Conservation (phyloP, 2,113 vertebrate species). For the Riparia riparia region DNA sequence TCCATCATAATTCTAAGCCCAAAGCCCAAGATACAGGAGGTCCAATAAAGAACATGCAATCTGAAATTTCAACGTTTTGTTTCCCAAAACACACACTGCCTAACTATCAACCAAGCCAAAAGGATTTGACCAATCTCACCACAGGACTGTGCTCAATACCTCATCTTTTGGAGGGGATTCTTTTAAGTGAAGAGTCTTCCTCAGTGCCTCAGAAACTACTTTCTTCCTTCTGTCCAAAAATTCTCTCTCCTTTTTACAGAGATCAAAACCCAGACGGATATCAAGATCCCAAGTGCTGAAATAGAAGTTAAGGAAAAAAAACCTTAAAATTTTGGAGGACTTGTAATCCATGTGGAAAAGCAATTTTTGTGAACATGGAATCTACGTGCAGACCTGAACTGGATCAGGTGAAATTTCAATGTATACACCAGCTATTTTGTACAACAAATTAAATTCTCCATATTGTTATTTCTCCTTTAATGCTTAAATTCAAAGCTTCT, state of each 20-base stretch:
- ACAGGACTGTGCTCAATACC: constrained; percentile 62
- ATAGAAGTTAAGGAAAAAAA: background rate
- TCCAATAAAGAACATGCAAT: background rate
- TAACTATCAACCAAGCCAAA: background rate
- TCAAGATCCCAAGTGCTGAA: constrained; percentile 76
- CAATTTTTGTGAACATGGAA: background rate
- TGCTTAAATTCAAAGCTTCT: background rate
- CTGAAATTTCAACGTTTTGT: background rate
- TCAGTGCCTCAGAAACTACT: constrained; percentile 74
- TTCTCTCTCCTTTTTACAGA: constrained; percentile 79
- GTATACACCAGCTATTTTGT: background rate
- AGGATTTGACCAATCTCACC: background rate
- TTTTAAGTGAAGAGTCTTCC: constrained; percentile 71
- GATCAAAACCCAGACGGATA: constrained; percentile 84
- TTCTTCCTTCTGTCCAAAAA: constrained; percentile 83
- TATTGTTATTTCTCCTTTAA: background rate
- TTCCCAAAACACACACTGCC: background rate
- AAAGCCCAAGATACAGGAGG: background rate
- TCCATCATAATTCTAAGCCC: background rate
- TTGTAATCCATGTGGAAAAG: background rate
- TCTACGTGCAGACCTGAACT: background rate
- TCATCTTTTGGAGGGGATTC: constrained; percentile 58
- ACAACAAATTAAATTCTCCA: background rate
- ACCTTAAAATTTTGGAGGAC: fast-evolving
- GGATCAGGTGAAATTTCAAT: background rate